Evolutionary conservation across 2,888 invertebrate genomes (phyloP).

Genomic region (Auanema sp.): DNA sequence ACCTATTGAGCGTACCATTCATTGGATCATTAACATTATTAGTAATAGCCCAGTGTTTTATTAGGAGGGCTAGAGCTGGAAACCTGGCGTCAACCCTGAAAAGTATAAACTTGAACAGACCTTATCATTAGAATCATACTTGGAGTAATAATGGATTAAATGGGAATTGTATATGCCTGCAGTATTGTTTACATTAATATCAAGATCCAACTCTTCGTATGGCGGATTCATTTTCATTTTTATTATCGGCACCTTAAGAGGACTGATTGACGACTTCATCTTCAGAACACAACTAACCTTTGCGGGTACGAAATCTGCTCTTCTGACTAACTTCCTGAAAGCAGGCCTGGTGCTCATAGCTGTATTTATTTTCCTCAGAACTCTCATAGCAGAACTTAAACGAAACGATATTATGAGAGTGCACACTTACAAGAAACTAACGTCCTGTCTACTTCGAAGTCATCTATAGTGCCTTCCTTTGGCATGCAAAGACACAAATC

Average conservation of each 20-base stretch:
- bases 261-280: no score
- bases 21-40: slow-evolving; percentile 52
- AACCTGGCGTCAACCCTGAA: slow-evolving; percentile 56
- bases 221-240: slow-evolving; percentile 41
- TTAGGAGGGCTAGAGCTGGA: slow-evolving; percentile 51
- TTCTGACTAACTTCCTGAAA: slow-evolving; percentile 1
- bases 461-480: not conserved
- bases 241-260: slow-evolving; percentile 52
- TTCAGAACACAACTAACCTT: slow-evolving; percentile 32
- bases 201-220: slow-evolving; percentile 52
- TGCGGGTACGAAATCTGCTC: slow-evolving; percentile 28
- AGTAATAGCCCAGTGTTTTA: slow-evolving; percentile 63
- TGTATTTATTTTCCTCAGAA: slow-evolving; percentile 4
- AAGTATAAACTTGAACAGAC: not conserved
- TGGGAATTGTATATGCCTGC: slow-evolving; percentile 63
- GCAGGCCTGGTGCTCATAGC: slow-evolving; percentile 2
- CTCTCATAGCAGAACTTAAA: not conserved
- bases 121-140: slow-evolving; percentile 23
- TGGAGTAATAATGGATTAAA: slow-evolving; percentile 61
- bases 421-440: no score
- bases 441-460: not conserved
- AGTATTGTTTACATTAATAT: slow-evolving; percentile 62
- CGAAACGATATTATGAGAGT: no score
- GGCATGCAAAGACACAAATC: slow-evolving; percentile 55
- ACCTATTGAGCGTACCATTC: slow-evolving; percentile 60